Evolutionary conservation across 2,888 invertebrate species (phyloP).

Genomic region (Aspidapion aeneum): DNA sequence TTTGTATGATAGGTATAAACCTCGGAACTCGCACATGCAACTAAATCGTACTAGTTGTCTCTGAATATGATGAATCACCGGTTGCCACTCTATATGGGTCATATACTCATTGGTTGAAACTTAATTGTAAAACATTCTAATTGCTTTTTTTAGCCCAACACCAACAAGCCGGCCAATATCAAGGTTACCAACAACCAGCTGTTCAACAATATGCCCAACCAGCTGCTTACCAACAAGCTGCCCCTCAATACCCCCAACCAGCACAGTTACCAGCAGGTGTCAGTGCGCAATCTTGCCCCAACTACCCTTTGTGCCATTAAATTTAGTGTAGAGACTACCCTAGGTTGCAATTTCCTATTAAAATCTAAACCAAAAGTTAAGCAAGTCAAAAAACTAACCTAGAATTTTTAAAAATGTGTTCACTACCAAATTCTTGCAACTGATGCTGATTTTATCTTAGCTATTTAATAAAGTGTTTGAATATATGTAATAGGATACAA

Average conservation of each 20-base stretch:
- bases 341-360: neutral
- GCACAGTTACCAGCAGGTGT: conserved; percentile 47
- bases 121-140: neutral
- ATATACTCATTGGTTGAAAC: no score
- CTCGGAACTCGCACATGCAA: no score
- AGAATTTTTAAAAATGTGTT: neutral
- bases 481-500: no score
- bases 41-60: no score
- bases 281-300: conserved; percentile 45
- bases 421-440: no score
- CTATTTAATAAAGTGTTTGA: no score
- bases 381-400: no score
- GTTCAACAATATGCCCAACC: conserved; percentile 8
- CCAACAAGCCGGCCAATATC: conserved; percentile 15
- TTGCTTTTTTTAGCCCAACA: neutral
- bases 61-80: no score
- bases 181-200: conserved; percentile 22
- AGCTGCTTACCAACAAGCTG: conserved; percentile 14
- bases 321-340: conserved; percentile 10
- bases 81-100: no score
- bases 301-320: conserved; percentile 48
- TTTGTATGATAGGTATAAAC: no score
- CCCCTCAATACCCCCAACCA: conserved; percentile 24
- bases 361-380: neutral
- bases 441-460: no score